Conservation (phyloP, 2,797 vertebrate species). For the Gila robusta region DNA sequence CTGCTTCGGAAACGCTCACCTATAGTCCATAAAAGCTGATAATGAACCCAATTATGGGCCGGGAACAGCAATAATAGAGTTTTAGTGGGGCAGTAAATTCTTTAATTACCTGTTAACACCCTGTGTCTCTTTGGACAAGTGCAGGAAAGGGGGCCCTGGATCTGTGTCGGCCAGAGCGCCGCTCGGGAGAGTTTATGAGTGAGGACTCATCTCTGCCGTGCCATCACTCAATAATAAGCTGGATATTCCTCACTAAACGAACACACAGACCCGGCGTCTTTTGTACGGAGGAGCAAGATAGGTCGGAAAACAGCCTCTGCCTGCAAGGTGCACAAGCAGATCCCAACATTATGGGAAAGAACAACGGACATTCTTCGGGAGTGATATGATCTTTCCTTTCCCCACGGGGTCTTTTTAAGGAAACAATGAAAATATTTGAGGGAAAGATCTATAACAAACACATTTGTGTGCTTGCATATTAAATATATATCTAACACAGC, state of each 20-base stretch:
- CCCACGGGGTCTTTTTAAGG: slow-evolving; percentile 30
- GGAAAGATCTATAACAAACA: slow-evolving; percentile 26
- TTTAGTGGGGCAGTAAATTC: slow-evolving; percentile 86
- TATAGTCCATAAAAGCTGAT: slow-evolving; percentile 85
- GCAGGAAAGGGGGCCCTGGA: slow-evolving; percentile 62
- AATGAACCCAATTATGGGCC: slow-evolving; percentile 83
- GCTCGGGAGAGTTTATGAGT: neutral
- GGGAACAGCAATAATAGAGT: slow-evolving; percentile 81
- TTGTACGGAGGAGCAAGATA: neutral
- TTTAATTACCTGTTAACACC: slow-evolving; percentile 87
- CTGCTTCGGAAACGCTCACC: slow-evolving; percentile 74
- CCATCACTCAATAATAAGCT: neutral
- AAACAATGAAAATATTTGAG: slow-evolving; percentile 8
- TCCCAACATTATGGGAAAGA: slow-evolving; percentile 68
- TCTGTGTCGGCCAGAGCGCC: slow-evolving; percentile 50
- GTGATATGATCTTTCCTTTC: slow-evolving; percentile 70
- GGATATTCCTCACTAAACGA: neutral
- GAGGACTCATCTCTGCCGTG: slow-evolving; percentile 60
- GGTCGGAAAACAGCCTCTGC: slow-evolving; percentile 57
- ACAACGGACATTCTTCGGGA: slow-evolving; percentile 72
- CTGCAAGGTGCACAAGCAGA: slow-evolving; percentile 76
- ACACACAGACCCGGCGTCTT: neutral
- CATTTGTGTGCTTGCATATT: neutral
- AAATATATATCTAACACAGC: slow-evolving; percentile 20
- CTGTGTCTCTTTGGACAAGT: slow-evolving; percentile 76